These are phyloP conservation scores for Pelobates cultripes DNA, from an alignment of 2,797 vertebrate species.

Conservation along the genomic window DNA sequence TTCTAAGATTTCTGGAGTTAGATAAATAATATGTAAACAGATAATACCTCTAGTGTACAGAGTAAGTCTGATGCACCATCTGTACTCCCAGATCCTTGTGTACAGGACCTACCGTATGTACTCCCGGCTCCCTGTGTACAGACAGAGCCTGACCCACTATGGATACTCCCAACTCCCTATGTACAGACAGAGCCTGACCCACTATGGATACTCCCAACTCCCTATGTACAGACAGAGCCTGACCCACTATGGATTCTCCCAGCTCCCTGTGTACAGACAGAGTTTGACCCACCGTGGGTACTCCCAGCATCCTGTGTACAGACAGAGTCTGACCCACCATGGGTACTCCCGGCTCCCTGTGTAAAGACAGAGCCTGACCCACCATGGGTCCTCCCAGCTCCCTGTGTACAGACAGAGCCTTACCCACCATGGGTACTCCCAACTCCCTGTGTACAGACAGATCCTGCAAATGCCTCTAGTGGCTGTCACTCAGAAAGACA, in stretches of 20 bases:
- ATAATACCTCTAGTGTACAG: conserved; percentile 11
- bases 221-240: background rate
- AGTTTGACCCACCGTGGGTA: background rate
- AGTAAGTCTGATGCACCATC: too few relatives aligned
- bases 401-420: background rate
- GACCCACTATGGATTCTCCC: background rate
- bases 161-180: background rate
- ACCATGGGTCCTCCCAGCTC: background rate
- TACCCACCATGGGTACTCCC: background rate
- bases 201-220: background rate
- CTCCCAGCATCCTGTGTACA: background rate
- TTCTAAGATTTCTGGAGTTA: conserved; percentile 59
- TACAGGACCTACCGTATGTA: background rate
- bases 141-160: background rate
- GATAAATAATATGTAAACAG: conserved; percentile 57
- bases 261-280: background rate
- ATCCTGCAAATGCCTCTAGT: too few relatives aligned
- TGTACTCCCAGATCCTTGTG: background rate
- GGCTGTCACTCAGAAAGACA: too few relatives aligned
- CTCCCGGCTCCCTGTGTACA: background rate
- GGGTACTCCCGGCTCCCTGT: background rate
- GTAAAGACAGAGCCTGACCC: too few relatives aligned
- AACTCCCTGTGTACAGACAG: background rate
- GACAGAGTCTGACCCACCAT: background rate
- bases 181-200: background rate